Conservation (phyloP, 2,797 vertebrate species). For the Uromys caudimaculatus region DNA sequence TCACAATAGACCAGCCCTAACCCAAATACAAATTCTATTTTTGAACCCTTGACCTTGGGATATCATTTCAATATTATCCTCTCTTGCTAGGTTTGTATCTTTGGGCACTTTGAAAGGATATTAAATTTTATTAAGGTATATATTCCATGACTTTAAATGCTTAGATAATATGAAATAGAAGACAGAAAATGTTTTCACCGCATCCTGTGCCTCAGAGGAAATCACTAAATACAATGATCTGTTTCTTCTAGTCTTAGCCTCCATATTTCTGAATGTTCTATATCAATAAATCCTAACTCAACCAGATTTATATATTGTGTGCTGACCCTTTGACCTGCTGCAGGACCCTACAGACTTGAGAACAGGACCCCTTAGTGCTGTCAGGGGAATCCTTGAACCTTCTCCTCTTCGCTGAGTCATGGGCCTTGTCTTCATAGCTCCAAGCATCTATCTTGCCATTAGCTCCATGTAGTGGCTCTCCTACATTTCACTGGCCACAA, state of each 20-base stretch:
- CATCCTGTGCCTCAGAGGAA: not conserved
- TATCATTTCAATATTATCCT: not conserved
- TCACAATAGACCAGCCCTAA: not conserved
- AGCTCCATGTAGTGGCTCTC: not conserved
- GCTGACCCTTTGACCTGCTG: not conserved
- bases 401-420: not conserved
- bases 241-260: not conserved
- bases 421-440: not conserved
- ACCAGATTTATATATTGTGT: not conserved
- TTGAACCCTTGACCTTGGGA: not conserved
- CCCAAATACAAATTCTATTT: not conserved
- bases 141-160: not conserved
- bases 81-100: not conserved
- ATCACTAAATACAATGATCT: not conserved
- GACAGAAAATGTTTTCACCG: not conserved
- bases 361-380: not conserved
- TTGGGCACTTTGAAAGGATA: not conserved
- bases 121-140: conserved; percentile 26
- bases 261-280: not conserved
- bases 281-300: not conserved
- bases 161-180: not conserved
- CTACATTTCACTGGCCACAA: not conserved
- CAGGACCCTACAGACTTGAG: not conserved
- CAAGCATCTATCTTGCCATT: not conserved
- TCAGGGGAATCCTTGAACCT: not conserved